phyloP scores from a whole-genome alignment of 2,888 invertebrate genomes.

The Drosophila bunnanda region DNA sequence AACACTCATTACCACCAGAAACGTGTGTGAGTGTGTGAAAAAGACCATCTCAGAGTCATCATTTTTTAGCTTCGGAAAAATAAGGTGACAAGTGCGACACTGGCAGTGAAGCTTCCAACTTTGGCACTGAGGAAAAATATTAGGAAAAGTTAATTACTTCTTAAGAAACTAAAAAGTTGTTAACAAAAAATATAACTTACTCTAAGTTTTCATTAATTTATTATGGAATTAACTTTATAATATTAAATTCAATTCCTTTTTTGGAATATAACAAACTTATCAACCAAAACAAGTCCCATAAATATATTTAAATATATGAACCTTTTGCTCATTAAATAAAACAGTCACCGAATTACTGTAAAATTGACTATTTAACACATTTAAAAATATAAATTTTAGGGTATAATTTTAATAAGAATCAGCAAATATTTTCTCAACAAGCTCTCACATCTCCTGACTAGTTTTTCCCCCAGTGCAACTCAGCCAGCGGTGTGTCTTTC shows the following conservation, averaged over 20 bases:
- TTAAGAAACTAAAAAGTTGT: not conserved
- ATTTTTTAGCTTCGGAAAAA: conserved; percentile 5
- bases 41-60: not conserved
- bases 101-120: conserved; percentile 53
- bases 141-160: not conserved
- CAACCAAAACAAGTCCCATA: too few species aligned
- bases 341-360: not conserved
- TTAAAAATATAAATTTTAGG: not conserved
- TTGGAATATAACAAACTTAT: too few species aligned
- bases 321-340: not conserved
- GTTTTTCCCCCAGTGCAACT: conserved; percentile 14
- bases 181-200: not conserved
- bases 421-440: not conserved
- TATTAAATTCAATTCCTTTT: too few species aligned
- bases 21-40: conserved; percentile 16
- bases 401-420: not conserved
- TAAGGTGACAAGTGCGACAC: conserved; percentile 63
- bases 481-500: conserved; percentile 53
- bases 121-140: conserved; percentile 2
- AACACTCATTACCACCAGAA: conserved; percentile 69
- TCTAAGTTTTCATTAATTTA: not conserved
- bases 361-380: too few species aligned
- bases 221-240: not conserved
- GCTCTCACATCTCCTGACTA: too few species aligned
- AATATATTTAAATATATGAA: not conserved